Evolutionary conservation across 2,113 vertebrate genomes (phyloP).

Genomic region (Suricata suricatta): DNA sequence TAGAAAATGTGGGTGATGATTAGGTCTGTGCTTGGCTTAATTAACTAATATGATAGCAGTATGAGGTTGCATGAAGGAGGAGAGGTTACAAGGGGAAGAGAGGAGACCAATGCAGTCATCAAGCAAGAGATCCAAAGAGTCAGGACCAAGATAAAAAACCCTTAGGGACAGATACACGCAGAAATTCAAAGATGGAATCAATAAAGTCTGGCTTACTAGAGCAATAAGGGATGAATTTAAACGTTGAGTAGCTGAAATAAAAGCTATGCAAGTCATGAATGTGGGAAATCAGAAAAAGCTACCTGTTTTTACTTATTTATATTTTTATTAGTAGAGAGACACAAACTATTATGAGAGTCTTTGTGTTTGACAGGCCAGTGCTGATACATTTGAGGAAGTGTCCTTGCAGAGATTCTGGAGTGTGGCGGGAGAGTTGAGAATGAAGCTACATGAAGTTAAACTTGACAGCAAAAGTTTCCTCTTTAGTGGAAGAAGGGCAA

Average conservation of each 20-base stretch:
- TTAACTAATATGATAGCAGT: neutral
- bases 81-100: neutral
- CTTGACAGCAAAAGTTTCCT: neutral
- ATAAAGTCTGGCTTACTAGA: neutral
- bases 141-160: too few species aligned
- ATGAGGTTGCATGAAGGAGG: neutral
- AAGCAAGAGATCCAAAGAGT: neutral
- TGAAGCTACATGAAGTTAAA: neutral
- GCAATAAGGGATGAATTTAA: neutral
- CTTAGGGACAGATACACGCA: neutral
- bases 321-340: neutral
- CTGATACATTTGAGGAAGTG: neutral
- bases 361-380: neutral
- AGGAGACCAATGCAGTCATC: neutral
- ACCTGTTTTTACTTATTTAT: neutral
- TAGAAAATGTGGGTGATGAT: neutral
- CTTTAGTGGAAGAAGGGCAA: neutral
- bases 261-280: neutral
- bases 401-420: neutral
- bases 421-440: too few species aligned
- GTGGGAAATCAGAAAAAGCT: neutral
- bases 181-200: neutral
- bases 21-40: neutral
- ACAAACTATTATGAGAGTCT: neutral
- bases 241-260: neutral